phyloP scores from a whole-genome alignment of 2,888 invertebrate genomes.

The Helicoverpa assulta region DNA sequence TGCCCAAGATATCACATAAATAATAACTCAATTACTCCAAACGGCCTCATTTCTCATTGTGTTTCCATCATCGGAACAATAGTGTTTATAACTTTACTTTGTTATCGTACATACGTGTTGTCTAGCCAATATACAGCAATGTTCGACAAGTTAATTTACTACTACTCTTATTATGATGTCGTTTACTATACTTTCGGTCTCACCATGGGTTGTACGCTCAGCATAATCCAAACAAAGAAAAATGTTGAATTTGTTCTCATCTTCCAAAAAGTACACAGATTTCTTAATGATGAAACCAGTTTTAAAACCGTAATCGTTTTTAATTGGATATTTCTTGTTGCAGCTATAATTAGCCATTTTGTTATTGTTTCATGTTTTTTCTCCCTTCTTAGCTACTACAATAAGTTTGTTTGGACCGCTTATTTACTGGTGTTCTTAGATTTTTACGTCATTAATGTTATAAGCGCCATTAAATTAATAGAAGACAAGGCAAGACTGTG shows the following conservation, averaged over 20 bases:
- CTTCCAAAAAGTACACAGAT: not conserved
- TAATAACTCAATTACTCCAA: slow-evolving; percentile 45
- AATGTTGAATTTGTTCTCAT: slow-evolving; percentile 29
- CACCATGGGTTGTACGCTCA: slow-evolving; percentile 8
- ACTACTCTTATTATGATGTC: slow-evolving; percentile 9
- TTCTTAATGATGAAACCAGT: not conserved
- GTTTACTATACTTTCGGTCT: slow-evolving; percentile 9
- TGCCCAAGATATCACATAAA: slow-evolving; percentile 44
- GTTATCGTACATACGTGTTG: not conserved
- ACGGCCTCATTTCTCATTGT: not conserved
- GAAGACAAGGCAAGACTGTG: too few relatives aligned
- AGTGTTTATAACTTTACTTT: not conserved
- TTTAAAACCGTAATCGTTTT: not conserved
- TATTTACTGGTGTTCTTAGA: too few relatives aligned
- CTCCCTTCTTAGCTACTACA: not conserved
- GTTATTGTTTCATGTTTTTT: not conserved
- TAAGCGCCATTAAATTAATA: too few relatives aligned
- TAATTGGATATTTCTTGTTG: not conserved
- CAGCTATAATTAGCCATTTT: not conserved
- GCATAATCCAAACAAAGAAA: slow-evolving; percentile 3
- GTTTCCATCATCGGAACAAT: slow-evolving; percentile 12
- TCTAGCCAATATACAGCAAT: too few relatives aligned
- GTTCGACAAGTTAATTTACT: not conserved
- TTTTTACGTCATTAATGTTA: too few relatives aligned
- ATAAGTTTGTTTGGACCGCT: not conserved